Base-by-base conservation (phyloP, 2,113 vertebrate genomes). In the Rhadina sibilatrix region DNA sequence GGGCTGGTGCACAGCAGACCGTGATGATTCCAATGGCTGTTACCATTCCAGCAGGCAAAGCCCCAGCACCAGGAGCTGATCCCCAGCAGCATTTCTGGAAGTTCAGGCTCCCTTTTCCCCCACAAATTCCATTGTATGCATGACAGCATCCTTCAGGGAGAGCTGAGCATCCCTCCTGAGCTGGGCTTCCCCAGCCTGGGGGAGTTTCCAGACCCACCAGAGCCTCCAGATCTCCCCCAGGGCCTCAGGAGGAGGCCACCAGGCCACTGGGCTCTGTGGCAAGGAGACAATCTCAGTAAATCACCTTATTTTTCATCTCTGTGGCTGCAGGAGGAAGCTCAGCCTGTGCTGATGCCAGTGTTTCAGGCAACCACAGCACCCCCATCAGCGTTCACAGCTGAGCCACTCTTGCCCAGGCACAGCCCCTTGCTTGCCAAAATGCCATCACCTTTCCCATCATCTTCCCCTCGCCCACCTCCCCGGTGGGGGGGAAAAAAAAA, bases 291-390 rank as follows among this genome's bases (percentile, higher is more conserved):
- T 25, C 50, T 23, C 16, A 35, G 23, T 37, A 42, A 72, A 93
- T 89, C 68, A 30, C 52, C 60, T 85, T 42, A 11, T 54, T 66
- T 53, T 83, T 68, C 10, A 19, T 64, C 59, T 72, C 72, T 72
- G 76, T 79, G 78, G 66, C 71, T 80, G 64, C 83, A 71, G 69
- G 49, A 82, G 88, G 74, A 66, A 92, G 60, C 72, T 90, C 80
- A 92, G 88, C n/a, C 69, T 79, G 69, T 78, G 80, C 89, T 92
- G 72, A 33, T 92, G 66, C 13, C 44, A 63, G 22, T 21, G 12
- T 91, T 94, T 61, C 57, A 83, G 66, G 72, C 57, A 81, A 9
- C 9, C 37, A 49, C 57, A 57, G 90, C 86, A 87, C 56, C 40
- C 76, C 40, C 76, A 81, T 8, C 87, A 35, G 80, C 0, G 1